Conservation (phyloP, 2,797 vertebrate genomes). For the Pangasius larnaudii region DNA sequence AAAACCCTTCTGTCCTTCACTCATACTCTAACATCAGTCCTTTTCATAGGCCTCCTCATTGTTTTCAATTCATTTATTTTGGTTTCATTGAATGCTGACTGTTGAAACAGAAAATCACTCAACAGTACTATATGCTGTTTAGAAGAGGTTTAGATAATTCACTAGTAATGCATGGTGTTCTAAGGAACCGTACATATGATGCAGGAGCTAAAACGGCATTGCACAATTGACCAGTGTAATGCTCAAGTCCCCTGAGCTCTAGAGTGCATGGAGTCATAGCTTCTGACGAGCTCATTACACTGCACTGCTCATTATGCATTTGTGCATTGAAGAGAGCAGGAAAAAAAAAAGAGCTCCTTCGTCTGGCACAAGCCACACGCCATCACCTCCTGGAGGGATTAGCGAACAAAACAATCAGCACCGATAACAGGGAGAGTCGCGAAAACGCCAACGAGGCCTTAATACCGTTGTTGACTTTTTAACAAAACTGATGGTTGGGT, state of each 20-base stretch:
- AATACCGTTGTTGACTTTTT: neutral
- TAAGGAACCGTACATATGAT: neutral
- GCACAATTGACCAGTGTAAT: neutral
- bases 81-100: neutral
- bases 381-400: neutral
- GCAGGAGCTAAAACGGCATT: neutral
- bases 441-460: neutral
- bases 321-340: constrained; percentile 4
- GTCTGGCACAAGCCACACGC: neutral
- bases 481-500: neutral
- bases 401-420: neutral
- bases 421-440: neutral
- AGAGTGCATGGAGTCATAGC: neutral
- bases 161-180: neutral
- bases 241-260: neutral
- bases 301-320: constrained; percentile 11
- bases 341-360: neutral
- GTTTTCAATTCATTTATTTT: neutral
- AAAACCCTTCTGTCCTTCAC: neutral
- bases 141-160: neutral
- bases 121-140: neutral
- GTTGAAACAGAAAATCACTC: constrained; percentile 2
- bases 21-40: neutral
- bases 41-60: neutral
- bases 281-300: neutral